A percentile compares a stretch with the other conserved stretches of the same genome.
These are phyloP conservation scores for Tetragonula carbonaria DNA, from an alignment of 2,888 invertebrate species.

Conservation along the genomic window DNA sequence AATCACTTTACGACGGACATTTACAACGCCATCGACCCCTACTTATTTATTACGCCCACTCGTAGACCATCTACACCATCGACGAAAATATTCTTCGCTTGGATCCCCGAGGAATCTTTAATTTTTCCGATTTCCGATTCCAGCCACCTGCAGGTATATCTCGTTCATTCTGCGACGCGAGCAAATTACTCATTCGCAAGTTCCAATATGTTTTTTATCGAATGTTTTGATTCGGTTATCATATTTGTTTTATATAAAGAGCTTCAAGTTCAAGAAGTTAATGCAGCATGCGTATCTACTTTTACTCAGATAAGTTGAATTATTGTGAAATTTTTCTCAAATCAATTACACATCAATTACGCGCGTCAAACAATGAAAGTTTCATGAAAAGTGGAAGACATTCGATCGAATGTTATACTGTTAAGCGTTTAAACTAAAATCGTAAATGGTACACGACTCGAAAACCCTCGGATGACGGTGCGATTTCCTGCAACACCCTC, in stretches of 20 bases:
- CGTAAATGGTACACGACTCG: not conserved
- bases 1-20: slow-evolving; percentile 78
- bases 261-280: no score
- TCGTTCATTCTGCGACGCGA: no score
- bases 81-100: slow-evolving; percentile 11
- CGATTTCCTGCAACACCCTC: not conserved
- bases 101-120: not conserved
- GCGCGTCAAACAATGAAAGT: not conserved
- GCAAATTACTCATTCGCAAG: no score
- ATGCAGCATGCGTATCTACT: no score
- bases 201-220: no score
- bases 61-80: not conserved
- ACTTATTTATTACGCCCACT: slow-evolving; percentile 77
- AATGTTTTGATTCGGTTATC: no score
- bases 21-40: slow-evolving; percentile 77
- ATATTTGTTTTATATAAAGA: no score
- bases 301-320: no score
- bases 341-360: no score
- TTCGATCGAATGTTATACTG: not conserved
- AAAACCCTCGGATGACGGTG: not conserved
- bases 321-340: no score
- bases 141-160: no score
- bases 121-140: no score
- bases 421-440: not conserved
- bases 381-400: not conserved